Evolutionary conservation across 1,140 invertebrate species (phyloP), one percentile per base, ranked within the genome.

Genomic region (Papilio dardanus): DNA sequence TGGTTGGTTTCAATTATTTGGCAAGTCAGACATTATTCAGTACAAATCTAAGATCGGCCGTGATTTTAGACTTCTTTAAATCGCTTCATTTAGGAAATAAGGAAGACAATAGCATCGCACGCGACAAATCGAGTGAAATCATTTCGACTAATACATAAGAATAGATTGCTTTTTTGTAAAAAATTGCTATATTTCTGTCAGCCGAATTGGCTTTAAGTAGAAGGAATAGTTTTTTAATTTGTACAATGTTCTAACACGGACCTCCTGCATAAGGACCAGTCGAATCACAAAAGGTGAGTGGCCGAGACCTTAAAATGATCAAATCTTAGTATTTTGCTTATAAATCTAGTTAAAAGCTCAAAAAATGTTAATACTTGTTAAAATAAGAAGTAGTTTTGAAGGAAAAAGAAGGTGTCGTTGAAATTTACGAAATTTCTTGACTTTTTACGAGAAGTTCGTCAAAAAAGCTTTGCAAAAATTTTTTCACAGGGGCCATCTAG

Each of bases 1-100:
- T 92, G 90, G 84, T 91, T 82, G 77, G 79, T 87, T 88, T 89
- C 83, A 86, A 86, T 87, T 86, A 86, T 86, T 88, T 88, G 90
- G 87, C 88, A 88, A 88, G 88, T 85, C 86, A 82, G 78, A 84
- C 81, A 86, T 85, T 81, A 80, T 82, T 79, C 88, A 84, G 80
- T 82, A 81, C 71, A 86, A 81, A 82, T 85, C 83, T 78, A 80
- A 77, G 76, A 81, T 78, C 79, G 73, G 86, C 76, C 79, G 86
- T 85, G 81, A 80, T 81, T 77, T 77, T 81, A 82, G 79, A 68
- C 30, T 79, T 79, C 79, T 79, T 78, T 74, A 81, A 67, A 79
- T 80, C 83, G 76, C 84, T 81, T 79, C 67, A 80, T 76, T 83
- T 86, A 86, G 83, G 79, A 81, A 86, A 85, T 89, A 88, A 90